Percentiles rank a stretch among this genome's conserved stretches.
Conservation (phyloP, 2,888 invertebrate genomes). For the Kryphioiulus occultus region DNA sequence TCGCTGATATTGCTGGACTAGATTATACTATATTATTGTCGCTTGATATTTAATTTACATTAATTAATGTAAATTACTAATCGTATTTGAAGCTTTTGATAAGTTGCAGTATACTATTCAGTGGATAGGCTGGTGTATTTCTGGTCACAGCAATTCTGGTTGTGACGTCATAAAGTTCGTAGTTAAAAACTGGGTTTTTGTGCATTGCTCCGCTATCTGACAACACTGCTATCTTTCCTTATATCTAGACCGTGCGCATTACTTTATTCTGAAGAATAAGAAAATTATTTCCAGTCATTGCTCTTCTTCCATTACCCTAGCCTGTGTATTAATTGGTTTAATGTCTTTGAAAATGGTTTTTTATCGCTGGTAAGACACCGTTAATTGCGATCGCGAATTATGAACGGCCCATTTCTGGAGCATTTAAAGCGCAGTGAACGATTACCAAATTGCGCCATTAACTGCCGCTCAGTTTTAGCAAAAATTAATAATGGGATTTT, state of each 20-base stretch:
- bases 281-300: background rate
- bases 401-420: conserved; percentile 30
- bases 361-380: conserved; percentile 19
- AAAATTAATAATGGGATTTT: conserved; percentile 39
- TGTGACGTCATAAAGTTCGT: no score
- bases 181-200: no score
- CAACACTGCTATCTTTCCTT: background rate
- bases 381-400: conserved; percentile 29
- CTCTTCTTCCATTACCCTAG: conserved; percentile 1
- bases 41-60: no score
- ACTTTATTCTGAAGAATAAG: background rate
- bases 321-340: conserved; percentile 28
- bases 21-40: no score
- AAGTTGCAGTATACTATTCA: no score
- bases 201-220: no score
- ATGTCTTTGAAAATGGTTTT: conserved; percentile 40
- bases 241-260: background rate
- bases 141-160: no score
- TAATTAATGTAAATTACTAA: no score
- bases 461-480: conserved; percentile 25
- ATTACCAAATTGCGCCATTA: conserved; percentile 28
- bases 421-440: conserved; percentile 39
- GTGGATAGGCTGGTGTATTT: no score
- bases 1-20: no score
- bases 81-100: no score